These are phyloP conservation scores for Euwallacea fornicatus DNA, from an alignment of 1,140 invertebrate genomes.

Conservation along the genomic window DNA sequence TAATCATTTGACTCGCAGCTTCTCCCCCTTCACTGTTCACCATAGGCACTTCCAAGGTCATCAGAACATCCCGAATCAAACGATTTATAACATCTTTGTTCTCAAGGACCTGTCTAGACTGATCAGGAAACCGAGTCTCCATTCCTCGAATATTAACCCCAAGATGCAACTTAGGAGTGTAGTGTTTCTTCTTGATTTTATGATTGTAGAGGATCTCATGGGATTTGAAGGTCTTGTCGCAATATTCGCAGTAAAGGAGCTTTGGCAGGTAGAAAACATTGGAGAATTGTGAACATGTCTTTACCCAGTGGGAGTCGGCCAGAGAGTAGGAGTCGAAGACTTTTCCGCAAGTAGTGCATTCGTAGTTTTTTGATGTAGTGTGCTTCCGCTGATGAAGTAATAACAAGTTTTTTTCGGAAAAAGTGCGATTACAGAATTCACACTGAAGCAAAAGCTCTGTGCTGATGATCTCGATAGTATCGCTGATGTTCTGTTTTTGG, in stretches of 20 bases:
- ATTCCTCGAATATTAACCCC: not conserved
- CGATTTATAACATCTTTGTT: slow-evolving; percentile 46
- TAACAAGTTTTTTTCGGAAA: slow-evolving; percentile 55
- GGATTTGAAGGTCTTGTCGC: slow-evolving; percentile 53
- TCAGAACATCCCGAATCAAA: slow-evolving; percentile 49
- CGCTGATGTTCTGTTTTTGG: slow-evolving; percentile 20
- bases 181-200: slow-evolving; percentile 53
- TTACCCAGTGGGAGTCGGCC: slow-evolving; percentile 58
- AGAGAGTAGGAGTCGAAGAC: slow-evolving; percentile 56
- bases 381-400: slow-evolving; percentile 57
- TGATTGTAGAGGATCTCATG: slow-evolving; percentile 52
- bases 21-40: slow-evolving; percentile 3
- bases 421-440: slow-evolving; percentile 61
- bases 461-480: slow-evolving; percentile 44
- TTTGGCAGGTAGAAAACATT: slow-evolving; percentile 52
- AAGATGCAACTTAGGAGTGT: slow-evolving; percentile 46
- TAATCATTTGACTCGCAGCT: not conserved
- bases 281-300: slow-evolving; percentile 57
- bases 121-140: no score
- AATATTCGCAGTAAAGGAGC: slow-evolving; percentile 52
- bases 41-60: slow-evolving; percentile 42
- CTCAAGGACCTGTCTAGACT: slow-evolving; percentile 18
- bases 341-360: slow-evolving; percentile 58
- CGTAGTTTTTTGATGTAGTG: slow-evolving; percentile 58
- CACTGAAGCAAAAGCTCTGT: slow-evolving; percentile 59